Base-by-base conservation (phyloP, 2,888 invertebrate species). In the Dusona sp. region DNA sequence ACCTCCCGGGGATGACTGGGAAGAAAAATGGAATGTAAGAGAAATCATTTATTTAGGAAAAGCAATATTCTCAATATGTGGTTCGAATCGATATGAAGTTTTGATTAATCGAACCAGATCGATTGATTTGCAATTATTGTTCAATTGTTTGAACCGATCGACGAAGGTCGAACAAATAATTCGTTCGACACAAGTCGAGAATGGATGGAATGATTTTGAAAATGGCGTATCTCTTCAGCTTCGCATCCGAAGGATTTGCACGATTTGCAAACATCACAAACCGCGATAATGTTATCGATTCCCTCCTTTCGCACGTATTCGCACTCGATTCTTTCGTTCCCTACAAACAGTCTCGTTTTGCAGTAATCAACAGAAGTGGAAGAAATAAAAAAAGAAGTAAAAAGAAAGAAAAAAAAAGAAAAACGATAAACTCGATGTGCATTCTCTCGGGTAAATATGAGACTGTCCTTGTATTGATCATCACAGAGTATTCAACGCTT, bases 401-500 rank as follows among this genome's bases (percentile, higher is more conserved):
- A 42, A 42, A 9, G 11, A 42, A 0, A 42, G n/a, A n/a, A n/a
- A n/a, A n/a, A n/a, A n/a, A n/a, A n/a, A 77, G 36, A 73, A 42
- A 68, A 33, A 19, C 25, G 38, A 70, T 45, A 75, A 68, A 33
- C 45, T 25, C 57, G 22, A 75, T 29, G 54, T 68, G 48, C 16
- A 74, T 70, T 84, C n/a, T 42, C 75, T 48, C 57, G 38, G 61
- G 68, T 11, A 54, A 73, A 65, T 67, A 73, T 57, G 48, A 25
- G 48, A 70, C 65, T 79, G 70, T 79, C 61, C 45, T 45, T 68
- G 51, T 84, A 84, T 84, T 42, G 84, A 84, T 84, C 84, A 83
- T 36, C 73, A 73, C 33, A 54, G 16, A n/a, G 36, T 8, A 67
- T 72, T 67, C 57, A 79, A 79, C 73, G 36, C 75, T 84, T 84